Percentiles rank a stretch among this genome's conserved stretches.
phyloP scores from a whole-genome alignment of 2,888 invertebrate genomes.

The Tribolium freemani region DNA sequence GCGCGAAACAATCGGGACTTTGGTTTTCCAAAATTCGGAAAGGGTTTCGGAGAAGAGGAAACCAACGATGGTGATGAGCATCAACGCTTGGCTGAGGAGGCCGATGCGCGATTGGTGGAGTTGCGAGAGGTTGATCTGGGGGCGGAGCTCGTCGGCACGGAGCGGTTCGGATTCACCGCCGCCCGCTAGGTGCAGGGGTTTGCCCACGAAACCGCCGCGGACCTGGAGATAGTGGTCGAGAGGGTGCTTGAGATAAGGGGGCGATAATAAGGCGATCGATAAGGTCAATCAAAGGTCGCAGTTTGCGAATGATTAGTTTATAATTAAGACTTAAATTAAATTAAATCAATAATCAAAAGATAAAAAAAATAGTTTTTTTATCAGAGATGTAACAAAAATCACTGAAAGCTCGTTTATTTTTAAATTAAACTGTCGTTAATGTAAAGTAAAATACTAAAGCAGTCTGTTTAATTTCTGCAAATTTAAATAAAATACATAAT shows the following conservation, averaged over 20 bases:
- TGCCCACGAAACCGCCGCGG: slow-evolving; percentile 85
- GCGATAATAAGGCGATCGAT: not conserved
- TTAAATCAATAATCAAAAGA: no score
- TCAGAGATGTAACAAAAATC: no score
- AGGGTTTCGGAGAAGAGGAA: slow-evolving; percentile 93
- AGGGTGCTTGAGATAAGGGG: not conserved
- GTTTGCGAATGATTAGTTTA: not conserved
- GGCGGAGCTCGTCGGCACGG: slow-evolving; percentile 56
- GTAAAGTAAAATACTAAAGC: no score
- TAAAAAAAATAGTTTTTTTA: no score
- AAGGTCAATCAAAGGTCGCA: not conserved
- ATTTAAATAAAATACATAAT: no score
- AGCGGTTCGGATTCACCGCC: slow-evolving; percentile 58
- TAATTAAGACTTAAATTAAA: no score
- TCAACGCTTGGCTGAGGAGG: slow-evolving; percentile 89
- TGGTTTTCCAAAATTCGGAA: slow-evolving; percentile 94
- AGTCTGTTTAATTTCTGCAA: no score
- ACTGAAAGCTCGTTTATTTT: no score
- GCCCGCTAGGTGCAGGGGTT: slow-evolving; percentile 61
- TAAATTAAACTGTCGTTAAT: no score
- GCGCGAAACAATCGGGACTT: slow-evolving; percentile 87
- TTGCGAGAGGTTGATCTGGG: slow-evolving; percentile 84
- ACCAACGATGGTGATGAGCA: slow-evolving; percentile 90
- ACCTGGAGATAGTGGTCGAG: slow-evolving; percentile 69
- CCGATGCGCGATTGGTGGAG: slow-evolving; percentile 92